phyloP scores from a whole-genome alignment of 2,113 vertebrate genomes.

The Aldabrachelys gigantea region DNA sequence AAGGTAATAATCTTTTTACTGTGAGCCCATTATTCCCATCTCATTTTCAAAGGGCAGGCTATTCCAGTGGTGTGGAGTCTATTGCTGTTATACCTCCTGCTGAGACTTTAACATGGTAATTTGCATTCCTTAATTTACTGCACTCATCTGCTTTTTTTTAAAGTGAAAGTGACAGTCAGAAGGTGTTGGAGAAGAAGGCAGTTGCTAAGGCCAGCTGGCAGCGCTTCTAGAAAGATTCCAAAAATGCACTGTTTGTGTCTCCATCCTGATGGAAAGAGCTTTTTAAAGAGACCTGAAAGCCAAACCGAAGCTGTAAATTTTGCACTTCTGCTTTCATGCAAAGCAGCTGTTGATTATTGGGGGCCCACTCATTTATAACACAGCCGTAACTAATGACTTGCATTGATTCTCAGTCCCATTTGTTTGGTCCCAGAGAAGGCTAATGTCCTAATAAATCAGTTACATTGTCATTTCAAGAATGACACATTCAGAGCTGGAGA shows the following conservation, averaged over 20 bases:
- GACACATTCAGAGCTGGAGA: slow-evolving; percentile 63
- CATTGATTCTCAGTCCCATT: slow-evolving; percentile 60
- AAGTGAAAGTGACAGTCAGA: slow-evolving; percentile 11
- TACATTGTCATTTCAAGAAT: slow-evolving; percentile 75
- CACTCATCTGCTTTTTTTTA: not conserved
- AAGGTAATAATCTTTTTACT: slow-evolving; percentile 36
- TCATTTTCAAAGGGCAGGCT: not conserved
- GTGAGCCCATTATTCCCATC: slow-evolving; percentile 29
- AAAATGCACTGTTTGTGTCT: slow-evolving; percentile 35
- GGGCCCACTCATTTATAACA: slow-evolving; percentile 63
- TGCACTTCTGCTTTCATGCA: slow-evolving; percentile 62
- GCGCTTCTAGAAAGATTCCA: slow-evolving; percentile 44
- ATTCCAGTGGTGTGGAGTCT: slow-evolving; percentile 23
- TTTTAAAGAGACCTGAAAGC: slow-evolving; percentile 51
- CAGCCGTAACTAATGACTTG: slow-evolving; percentile 72
- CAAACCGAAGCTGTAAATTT: slow-evolving; percentile 69
- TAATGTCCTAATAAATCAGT: slow-evolving; percentile 69
- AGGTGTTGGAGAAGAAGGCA: slow-evolving; percentile 33
- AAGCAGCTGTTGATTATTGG: slow-evolving; percentile 57
- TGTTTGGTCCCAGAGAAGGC: slow-evolving; percentile 54
- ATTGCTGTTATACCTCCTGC: slow-evolving; percentile 62
- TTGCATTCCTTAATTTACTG: slow-evolving; percentile 39
- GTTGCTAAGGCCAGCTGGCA: slow-evolving; percentile 38
- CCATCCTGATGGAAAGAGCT: slow-evolving; percentile 42
- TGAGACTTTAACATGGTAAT: slow-evolving; percentile 65